Evolutionary conservation across 2,888 invertebrate species (phyloP), one percentile per base, ranked within the genome.

Genomic region (Sussaba pulchella): DNA sequence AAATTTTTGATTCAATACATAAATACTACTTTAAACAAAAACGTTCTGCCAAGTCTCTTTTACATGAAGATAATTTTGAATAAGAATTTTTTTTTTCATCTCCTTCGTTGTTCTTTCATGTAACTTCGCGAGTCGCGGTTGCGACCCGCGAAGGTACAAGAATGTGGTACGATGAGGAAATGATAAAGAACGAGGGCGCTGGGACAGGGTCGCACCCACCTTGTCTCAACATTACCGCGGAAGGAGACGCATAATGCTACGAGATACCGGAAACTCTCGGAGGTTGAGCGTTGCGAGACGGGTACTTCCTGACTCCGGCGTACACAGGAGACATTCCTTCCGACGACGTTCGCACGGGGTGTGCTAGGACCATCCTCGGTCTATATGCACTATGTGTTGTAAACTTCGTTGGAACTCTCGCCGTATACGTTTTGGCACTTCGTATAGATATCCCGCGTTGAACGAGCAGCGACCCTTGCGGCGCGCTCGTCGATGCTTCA

Each of bases 341-440:
- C 14, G 52, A 69, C 67, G 39, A 31, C 41, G 41, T 39, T 69
- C 67, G 54, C 41, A 19, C 39, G 36, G 36, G 19, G 36, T 36
- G 59, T 59, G 59, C 39, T 36, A 17, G 54, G 52, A 43, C 67
- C 0, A 14, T 21, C 14, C 57, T 31, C 14, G 31, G 82, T 81
- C 79, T 78, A 78, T 79, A 85, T 83, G 83, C 84, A 83, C 83
- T 84, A 75, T 67, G 83, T 80, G 81, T 75, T 83, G 88, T 86
- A 86, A 87, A 87, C 85, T 83, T 80, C 45, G 77, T 78, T 77
- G 4, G 77, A 86, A 86, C 82, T 84, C 82, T 66, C 83, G 41
- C 81, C 31, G 31, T 6, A 31, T n/a, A n/a, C n/a, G n/a, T n/a
- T 83, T 82, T 85, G 79, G 80, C 81, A 75, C 39, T 64, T 72